Conservation (phyloP, 2,113 vertebrate species). For the Prochilodus magdalenae region DNA sequence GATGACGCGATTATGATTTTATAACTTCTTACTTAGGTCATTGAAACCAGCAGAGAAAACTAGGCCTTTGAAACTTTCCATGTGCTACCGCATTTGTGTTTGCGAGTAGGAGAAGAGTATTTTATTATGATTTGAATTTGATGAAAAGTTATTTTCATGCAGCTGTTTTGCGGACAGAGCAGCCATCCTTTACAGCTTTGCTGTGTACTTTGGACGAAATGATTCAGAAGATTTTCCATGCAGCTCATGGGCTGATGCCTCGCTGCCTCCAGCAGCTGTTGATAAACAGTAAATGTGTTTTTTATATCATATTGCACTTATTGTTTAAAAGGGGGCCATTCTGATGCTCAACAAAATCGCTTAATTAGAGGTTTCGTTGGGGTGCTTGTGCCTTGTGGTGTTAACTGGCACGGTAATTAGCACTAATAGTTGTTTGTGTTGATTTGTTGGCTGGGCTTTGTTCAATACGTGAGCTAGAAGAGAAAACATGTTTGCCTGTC, state of each 20-base stretch:
- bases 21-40: too few species aligned
- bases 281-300: background rate
- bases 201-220: background rate
- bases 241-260: background rate
- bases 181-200: too few species aligned
- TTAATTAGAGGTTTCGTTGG: slow-evolving; percentile 38
- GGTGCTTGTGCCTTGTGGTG: slow-evolving; percentile 9
- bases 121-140: too few species aligned
- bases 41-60: too few species aligned
- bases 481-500: slow-evolving; percentile 33
- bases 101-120: too few species aligned
- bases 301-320: background rate
- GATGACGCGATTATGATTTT: too few species aligned
- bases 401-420: slow-evolving; percentile 40
- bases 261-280: background rate
- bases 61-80: too few species aligned
- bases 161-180: too few species aligned
- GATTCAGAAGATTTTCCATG: background rate
- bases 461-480: slow-evolving; percentile 33
- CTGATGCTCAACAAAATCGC: slow-evolving; percentile 8
- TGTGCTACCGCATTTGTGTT: too few species aligned
- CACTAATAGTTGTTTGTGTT: slow-evolving; percentile 41
- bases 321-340: background rate
- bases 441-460: slow-evolving; percentile 36
- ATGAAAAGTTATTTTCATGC: too few species aligned